phyloP scores from a whole-genome alignment of 2,113 vertebrate genomes.

The Corapipo altera region DNA sequence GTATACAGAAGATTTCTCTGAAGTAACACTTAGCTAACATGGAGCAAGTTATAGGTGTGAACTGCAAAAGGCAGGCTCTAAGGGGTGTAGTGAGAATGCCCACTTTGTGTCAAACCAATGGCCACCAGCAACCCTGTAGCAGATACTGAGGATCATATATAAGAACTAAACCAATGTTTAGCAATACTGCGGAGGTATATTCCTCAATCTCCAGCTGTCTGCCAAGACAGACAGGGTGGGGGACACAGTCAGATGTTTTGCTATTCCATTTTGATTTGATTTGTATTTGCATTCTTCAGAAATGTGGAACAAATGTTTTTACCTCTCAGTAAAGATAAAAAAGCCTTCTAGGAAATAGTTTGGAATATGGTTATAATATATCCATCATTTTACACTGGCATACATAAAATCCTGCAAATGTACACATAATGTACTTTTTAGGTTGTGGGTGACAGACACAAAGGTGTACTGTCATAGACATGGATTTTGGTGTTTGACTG shows the following conservation, averaged over 20 bases:
- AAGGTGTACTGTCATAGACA: neutral
- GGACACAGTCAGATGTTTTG: neutral
- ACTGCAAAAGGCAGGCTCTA: neutral
- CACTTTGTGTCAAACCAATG: neutral
- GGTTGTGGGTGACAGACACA: neutral
- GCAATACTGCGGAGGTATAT: neutral
- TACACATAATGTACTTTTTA: neutral
- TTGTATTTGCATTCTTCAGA: neutral
- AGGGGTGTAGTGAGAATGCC: neutral
- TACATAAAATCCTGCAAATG: neutral
- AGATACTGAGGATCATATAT: neutral
- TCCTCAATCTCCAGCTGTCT: neutral
- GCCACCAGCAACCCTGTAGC: neutral
- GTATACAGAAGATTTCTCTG: neutral
- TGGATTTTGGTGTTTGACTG: neutral
- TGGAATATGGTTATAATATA: neutral
- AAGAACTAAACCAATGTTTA: neutral
- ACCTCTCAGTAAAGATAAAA: neutral
- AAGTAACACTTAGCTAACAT: neutral
- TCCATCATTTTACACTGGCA: neutral
- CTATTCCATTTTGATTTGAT: neutral
- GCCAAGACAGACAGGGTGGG: neutral
- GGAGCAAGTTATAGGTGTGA: neutral
- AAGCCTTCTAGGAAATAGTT: neutral
- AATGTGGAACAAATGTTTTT: neutral